These are phyloP conservation scores for Myotis davidii DNA, from an alignment of 2,113 vertebrate species.

Conservation along the genomic window DNA sequence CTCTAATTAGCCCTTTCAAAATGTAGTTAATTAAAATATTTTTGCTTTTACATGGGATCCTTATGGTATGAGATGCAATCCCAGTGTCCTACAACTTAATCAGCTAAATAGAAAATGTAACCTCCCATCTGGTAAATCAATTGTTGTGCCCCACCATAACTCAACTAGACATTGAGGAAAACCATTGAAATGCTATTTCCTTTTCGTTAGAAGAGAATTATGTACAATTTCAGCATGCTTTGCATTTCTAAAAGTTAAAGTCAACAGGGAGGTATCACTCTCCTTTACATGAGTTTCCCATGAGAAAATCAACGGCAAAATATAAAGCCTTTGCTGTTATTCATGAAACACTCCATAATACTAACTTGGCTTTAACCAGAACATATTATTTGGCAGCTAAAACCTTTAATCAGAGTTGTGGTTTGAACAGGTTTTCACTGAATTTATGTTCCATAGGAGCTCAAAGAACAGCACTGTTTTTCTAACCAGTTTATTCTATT, in stretches of 20 bases:
- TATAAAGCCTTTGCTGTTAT: conserved; percentile 90
- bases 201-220: conserved; percentile 94
- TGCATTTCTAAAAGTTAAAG: conserved; percentile 89
- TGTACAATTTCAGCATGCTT: conserved; percentile 91
- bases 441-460: conserved; percentile 79
- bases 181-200: conserved; percentile 94
- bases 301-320: conserved; percentile 89
- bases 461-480: conserved; percentile 79
- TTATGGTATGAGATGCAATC: conserved; percentile 83
- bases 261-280: conserved; percentile 91
- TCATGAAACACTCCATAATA: conserved; percentile 87
- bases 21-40: conserved; percentile 75
- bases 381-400: conserved; percentile 86
- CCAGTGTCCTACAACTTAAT: conserved; percentile 87
- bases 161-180: conserved; percentile 93
- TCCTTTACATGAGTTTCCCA: conserved; percentile 93
- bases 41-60: conserved; percentile 82
- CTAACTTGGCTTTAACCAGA: conserved; percentile 86
- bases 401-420: conserved; percentile 85
- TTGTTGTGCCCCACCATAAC: conserved; percentile 93
- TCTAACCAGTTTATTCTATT: conserved; percentile 80
- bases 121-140: conserved; percentile 91
- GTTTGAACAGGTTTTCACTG: conserved; percentile 83
- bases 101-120: conserved; percentile 89
- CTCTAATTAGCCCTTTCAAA: conserved; percentile 71